Conservation (phyloP, 2,888 invertebrate genomes). For the Aproaerema taeniolella region DNA sequence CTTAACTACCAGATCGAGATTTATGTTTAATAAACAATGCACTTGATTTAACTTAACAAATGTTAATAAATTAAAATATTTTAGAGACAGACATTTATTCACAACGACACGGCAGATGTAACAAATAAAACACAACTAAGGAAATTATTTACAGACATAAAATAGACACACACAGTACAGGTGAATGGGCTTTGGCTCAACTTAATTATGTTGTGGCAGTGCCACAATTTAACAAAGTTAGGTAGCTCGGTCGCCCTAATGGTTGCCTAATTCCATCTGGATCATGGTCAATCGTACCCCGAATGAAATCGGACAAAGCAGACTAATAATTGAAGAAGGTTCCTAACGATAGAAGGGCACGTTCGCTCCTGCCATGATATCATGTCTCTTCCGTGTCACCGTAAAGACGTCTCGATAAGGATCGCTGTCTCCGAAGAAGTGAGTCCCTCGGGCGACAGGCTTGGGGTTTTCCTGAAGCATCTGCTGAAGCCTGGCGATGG, state of each 20-base stretch:
- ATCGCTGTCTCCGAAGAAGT: not conserved
- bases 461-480: conserved; percentile 35
- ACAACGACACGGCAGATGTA: too few species aligned
- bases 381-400: conserved; percentile 4
- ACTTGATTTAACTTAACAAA: not conserved
- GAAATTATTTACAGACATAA: not conserved
- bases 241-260: too few species aligned
- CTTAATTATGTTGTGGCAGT: too few species aligned
- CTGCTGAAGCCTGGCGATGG: conserved; percentile 45
- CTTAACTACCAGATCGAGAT: conserved; percentile 64
- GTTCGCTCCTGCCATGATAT: too few species aligned
- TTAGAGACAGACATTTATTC: not conserved
- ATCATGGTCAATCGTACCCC: too few species aligned
- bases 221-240: too few species aligned
- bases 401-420: conserved; percentile 8
- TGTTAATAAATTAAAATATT: not conserved
- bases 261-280: too few species aligned
- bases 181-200: too few species aligned
- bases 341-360: too few species aligned
- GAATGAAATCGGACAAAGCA: too few species aligned
- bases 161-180: too few species aligned
- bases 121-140: not conserved
- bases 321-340: too few species aligned
- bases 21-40: conserved; percentile 48
- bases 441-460: not conserved